Percentiles rank a stretch among this genome's conserved stretches.
Evolutionary conservation across 2,113 vertebrate genomes (phyloP).

Genomic region (Paradisaea rubra): DNA sequence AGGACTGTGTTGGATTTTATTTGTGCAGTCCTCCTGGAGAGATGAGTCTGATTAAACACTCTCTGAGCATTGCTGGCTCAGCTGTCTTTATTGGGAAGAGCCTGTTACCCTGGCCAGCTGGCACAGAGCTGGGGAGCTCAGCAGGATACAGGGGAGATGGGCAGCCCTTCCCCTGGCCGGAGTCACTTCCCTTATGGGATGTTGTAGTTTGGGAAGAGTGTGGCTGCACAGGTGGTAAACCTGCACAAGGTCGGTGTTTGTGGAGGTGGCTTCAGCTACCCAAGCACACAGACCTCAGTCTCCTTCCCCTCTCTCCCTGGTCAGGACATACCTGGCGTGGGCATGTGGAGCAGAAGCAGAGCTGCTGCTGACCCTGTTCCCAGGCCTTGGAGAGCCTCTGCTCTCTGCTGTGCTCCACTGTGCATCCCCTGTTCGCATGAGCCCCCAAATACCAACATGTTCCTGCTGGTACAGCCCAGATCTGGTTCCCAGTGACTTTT

Average conservation of each 20-base stretch:
- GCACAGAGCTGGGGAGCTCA: neutral
- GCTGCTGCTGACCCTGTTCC: neutral
- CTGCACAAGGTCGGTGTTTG: neutral
- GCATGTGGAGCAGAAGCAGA: neutral
- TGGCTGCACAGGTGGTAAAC: neutral
- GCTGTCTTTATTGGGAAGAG: neutral
- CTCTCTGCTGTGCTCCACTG: neutral
- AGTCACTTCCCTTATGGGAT: neutral
- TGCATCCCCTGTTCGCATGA: fast-evolving
- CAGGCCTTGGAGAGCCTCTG: neutral
- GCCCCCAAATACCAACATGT: too few species aligned
- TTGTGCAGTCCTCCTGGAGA: neutral
- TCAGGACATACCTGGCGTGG: fast-evolving
- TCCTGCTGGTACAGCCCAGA: neutral
- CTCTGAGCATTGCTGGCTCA: neutral
- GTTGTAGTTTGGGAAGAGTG: neutral
- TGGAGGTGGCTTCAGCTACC: neutral
- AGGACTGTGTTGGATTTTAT: neutral
- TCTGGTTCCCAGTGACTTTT: neutral
- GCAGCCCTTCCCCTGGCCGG: fast-evolving
- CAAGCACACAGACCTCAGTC: fast-evolving
- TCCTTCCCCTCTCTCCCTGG: neutral
- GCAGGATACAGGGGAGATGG: neutral
- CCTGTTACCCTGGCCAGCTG: neutral
- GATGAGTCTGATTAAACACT: constrained; percentile 18